Base-by-base conservation (phyloP, 2,888 invertebrate species). In the Gari tellinella region DNA sequence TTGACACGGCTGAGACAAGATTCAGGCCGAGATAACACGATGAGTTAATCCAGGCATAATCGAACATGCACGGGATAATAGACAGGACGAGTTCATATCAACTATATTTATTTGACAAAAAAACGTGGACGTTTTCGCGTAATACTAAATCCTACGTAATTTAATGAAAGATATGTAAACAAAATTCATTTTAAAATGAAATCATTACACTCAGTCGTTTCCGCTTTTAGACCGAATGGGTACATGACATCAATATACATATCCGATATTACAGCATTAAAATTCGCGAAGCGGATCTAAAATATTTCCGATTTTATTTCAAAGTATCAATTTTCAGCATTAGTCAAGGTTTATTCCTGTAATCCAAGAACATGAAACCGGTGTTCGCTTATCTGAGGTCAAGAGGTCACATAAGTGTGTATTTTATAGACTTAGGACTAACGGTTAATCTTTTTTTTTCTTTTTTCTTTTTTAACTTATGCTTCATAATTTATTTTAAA, bases 361-460 rank as follows among this genome's bases (percentile, higher is more conserved):
- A 70, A 66, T 8, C 81, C 77, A 40, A 53, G 64, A 52, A 81
- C 2, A 12, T 83, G 17, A 80, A 80, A 46, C 80, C 78, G 15
- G 66, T 81, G 15, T 69, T 64, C 31, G 57, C 79, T n/a, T 48
- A 51, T 17, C 55, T 81, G 1, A 61, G 77, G 43, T 48, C 37
- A 10, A 56, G 41, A 8, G 77, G 77, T 2, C 55, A 64, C 19
- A 51, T 63, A 12, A 49, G 46, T 21, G 57, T 31, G 21, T 57
- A 55, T 25, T 82, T 70, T 51, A 81, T 81, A 26, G 80, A 82
- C 61, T 48, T 64, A 8, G 60, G 76, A n/a, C 69, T 73, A 56
- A 38, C 46, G 2, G 41, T 72, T 0, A n/a, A n/a, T n/a, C n/a
- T n/a, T n/a, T n/a, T n/a, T n/a, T n/a, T n/a, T n/a, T n/a, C n/a